These are phyloP conservation scores for Drosophila kambysellisi DNA, from an alignment of 2,888 invertebrate species.

Conservation along the genomic window DNA sequence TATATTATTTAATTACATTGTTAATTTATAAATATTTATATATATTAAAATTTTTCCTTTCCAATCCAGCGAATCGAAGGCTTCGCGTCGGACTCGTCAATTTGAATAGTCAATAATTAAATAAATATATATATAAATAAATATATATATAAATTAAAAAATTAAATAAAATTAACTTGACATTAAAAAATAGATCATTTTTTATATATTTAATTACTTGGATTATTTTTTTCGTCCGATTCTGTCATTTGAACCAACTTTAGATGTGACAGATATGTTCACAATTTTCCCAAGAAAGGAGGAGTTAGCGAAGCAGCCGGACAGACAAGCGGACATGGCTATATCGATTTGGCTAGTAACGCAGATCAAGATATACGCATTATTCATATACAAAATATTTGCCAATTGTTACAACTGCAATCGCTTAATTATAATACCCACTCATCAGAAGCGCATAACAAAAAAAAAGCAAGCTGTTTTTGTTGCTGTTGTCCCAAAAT, in stretches of 20 bases:
- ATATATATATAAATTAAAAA: background rate
- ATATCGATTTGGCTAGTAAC: background rate
- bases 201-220: no score
- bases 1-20: no score
- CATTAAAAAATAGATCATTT: no score
- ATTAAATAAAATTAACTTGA: no score
- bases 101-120: background rate
- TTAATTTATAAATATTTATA: no score
- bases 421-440: background rate
- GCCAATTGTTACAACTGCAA: background rate
- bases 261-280: no score
- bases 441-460: background rate
- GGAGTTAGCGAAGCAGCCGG: background rate
- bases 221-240: no score
- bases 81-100: no score
- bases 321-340: background rate
- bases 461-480: constrained; percentile 2
- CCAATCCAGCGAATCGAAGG: no score
- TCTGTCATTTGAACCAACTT: no score
- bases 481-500: constrained; percentile 53
- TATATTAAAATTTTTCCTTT: no score
- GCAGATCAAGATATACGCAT: background rate
- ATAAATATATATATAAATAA: background rate
- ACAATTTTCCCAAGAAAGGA: no score
- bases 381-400: background rate